These are phyloP conservation scores for Oxystoma pomonae DNA, from an alignment of 2,888 invertebrate species.

Conservation along the genomic window DNA sequence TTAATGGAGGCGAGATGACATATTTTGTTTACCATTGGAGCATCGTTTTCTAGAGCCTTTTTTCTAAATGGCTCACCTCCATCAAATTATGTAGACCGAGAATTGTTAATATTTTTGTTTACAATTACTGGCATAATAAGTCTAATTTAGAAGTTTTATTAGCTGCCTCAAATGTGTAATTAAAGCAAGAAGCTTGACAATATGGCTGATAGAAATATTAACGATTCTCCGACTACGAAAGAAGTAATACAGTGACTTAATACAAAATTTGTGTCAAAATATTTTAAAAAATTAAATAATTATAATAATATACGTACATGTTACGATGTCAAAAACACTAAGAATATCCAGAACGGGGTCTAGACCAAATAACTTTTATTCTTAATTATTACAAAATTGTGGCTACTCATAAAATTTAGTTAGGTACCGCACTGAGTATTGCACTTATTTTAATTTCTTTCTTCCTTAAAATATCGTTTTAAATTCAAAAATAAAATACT, in stretches of 20 bases:
- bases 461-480: background rate
- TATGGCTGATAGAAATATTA: background rate
- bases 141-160: too few relatives aligned
- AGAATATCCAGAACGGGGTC: background rate
- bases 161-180: too few relatives aligned
- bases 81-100: too few relatives aligned
- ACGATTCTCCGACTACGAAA: background rate
- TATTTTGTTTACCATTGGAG: too few relatives aligned
- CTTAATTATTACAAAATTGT: too few relatives aligned
- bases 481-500: slow-evolving; percentile 26
- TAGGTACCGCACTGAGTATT: background rate
- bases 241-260: background rate
- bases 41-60: too few relatives aligned
- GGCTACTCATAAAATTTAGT: background rate
- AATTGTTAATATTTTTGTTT: too few relatives aligned
- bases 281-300: background rate
- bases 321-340: background rate
- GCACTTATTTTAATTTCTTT: background rate
- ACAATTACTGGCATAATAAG: too few relatives aligned
- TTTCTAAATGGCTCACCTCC: too few relatives aligned
- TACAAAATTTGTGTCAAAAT: background rate
- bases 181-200: too few relatives aligned
- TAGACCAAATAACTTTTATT: background rate
- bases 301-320: background rate
- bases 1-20: too few relatives aligned